These are phyloP conservation scores for Drosophila greeni DNA, from an alignment of 2,888 invertebrate genomes.

Conservation along the genomic window DNA sequence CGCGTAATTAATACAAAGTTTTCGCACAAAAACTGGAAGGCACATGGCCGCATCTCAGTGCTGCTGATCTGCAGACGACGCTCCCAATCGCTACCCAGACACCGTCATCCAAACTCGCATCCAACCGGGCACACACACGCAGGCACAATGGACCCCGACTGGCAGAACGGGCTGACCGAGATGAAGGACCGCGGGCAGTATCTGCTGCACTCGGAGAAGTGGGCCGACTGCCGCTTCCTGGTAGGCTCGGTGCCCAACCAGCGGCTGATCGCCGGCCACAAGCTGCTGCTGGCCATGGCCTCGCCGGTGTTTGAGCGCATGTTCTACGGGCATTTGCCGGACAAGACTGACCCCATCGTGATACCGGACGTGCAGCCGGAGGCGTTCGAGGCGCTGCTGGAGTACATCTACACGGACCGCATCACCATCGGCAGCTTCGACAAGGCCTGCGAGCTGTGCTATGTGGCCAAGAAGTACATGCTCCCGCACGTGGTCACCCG, in stretches of 20 bases:
- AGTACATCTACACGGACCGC: slow-evolving; percentile 91
- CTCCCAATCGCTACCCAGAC: not conserved
- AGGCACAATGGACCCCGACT: slow-evolving; percentile 80
- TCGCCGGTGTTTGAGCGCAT: slow-evolving; percentile 93
- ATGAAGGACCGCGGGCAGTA: slow-evolving; percentile 87
- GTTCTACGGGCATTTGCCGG: slow-evolving; percentile 91
- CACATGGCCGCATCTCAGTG: not conserved
- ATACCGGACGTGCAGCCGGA: slow-evolving; percentile 92
- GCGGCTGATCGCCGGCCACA: slow-evolving; percentile 87
- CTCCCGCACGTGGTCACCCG: slow-evolving; percentile 89
- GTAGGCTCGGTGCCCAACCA: slow-evolving; percentile 89
- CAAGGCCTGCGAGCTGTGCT: slow-evolving; percentile 91
- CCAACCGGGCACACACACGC: not conserved
- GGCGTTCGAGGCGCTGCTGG: slow-evolving; percentile 88
- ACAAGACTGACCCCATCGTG: slow-evolving; percentile 87
- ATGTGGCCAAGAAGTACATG: slow-evolving; percentile 93
- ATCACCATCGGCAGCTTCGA: slow-evolving; percentile 90
- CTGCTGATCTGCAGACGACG: slow-evolving; percentile 2
- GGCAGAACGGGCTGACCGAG: slow-evolving; percentile 87
- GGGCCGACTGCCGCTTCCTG: slow-evolving; percentile 90
- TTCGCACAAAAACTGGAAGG: slow-evolving; percentile 13
- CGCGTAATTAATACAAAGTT: slow-evolving; percentile 6
- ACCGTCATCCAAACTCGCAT: not conserved
- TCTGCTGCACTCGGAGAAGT: slow-evolving; percentile 87
- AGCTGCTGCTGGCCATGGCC: slow-evolving; percentile 89